These are phyloP conservation scores for Babylonia areolata DNA, from an alignment of 1,140 invertebrate species.

Conservation along the genomic window DNA sequence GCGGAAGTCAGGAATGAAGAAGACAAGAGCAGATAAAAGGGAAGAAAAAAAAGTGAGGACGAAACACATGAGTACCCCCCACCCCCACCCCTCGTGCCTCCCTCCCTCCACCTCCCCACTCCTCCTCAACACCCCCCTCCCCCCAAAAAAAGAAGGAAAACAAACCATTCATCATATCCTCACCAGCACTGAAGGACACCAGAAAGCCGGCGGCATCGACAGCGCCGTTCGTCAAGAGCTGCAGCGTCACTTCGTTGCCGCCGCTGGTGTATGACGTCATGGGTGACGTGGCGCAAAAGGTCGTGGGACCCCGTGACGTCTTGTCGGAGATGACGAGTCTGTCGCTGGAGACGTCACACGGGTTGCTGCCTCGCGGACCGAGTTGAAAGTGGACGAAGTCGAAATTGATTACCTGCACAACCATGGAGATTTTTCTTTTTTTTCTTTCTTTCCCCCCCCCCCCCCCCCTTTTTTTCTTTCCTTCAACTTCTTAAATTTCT, in stretches of 20 bases:
- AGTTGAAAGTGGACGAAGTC: conserved; percentile 65
- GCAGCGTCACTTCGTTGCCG: conserved; percentile 51
- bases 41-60: too few relatives aligned
- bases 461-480: not conserved
- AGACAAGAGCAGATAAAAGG: too few relatives aligned
- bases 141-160: too few relatives aligned
- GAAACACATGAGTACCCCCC: too few relatives aligned
- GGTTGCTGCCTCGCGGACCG: conserved; percentile 44
- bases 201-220: conserved; percentile 60
- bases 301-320: conserved; percentile 42
- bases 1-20: too few relatives aligned
- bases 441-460: not conserved
- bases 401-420: conserved; percentile 59
- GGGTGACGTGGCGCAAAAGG: conserved; percentile 51
- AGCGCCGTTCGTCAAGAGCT: conserved; percentile 55
- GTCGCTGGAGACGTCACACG: conserved; percentile 55
- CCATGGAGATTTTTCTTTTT: not conserved
- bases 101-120: too few relatives aligned
- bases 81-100: too few relatives aligned
- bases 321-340: conserved; percentile 54
- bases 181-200: conserved; percentile 57
- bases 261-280: conserved; percentile 52
- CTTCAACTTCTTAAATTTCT: not conserved
- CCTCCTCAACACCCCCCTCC: too few relatives aligned
- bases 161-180: too few relatives aligned